Conservation (phyloP, 2,113 vertebrate genomes). For the Aix galericulata region DNA sequence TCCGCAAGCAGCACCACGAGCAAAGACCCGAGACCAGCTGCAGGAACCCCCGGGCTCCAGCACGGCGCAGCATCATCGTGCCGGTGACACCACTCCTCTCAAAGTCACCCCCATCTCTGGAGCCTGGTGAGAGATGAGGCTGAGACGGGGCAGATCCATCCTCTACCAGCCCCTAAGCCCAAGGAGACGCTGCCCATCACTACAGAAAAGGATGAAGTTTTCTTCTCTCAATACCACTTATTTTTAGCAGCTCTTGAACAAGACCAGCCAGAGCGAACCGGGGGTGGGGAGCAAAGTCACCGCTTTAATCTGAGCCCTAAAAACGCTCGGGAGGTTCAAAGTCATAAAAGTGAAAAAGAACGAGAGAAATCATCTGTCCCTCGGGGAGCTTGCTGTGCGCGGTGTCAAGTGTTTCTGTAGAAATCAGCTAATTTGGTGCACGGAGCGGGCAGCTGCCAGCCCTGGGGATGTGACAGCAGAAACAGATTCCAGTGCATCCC, state of each 20-base stretch:
- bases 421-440: not conserved
- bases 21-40: not conserved
- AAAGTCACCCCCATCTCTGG: not conserved
- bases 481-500: not conserved
- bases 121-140: not conserved
- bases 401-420: not conserved
- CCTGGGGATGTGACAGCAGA: not conserved
- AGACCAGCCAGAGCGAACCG: not conserved
- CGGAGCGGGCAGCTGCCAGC: not conserved
- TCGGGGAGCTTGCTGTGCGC: not conserved
- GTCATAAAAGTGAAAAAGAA: not conserved
- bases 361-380: fast-evolving
- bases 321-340: not conserved
- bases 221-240: not conserved
- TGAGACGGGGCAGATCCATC: not conserved
- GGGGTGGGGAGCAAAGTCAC: not conserved
- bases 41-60: not conserved
- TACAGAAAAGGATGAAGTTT: not conserved
- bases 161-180: not conserved
- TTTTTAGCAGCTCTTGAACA: slow-evolving; percentile 43
- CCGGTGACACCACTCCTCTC: not conserved
- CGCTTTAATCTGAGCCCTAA: not conserved
- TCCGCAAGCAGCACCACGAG: not conserved
- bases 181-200: not conserved
- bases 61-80: not conserved